Evolutionary conservation across 2,888 invertebrate species (phyloP), one percentile per base, ranked within the genome.

Genomic region (Drosophila ustulata): DNA sequence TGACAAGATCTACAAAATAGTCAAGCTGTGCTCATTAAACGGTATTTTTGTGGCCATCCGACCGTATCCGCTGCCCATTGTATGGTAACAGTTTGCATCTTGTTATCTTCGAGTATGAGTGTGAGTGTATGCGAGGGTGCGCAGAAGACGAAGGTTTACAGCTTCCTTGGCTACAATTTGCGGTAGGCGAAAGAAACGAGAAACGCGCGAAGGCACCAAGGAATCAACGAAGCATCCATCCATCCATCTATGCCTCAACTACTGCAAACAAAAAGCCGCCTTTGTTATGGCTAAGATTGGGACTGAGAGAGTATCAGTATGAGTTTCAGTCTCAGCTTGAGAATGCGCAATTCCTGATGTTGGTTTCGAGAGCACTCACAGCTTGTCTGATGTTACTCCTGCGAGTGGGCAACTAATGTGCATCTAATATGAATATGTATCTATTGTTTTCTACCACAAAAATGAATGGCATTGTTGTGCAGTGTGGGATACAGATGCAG

Each of bases 11-110:
- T 84, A 66, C 70, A 73, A 78, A 89, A 87, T 68, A 74, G 75
- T 82, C 90, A 90, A 88, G 91, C 90, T 91, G 91, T 84, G 90
- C 90, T 90, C 91, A 88, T 90, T 89, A 91, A 91, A 91, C 88
- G 90, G 89, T 88, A 90, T 90, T 90, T 90, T 86, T 89, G 88
- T 86, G 77, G 82, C 77, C 80, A 78, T 61, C 69, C 66, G 65
- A 52, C 46, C 62, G 53, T 39, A 61, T 57, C 58, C 71, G 49
- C 39, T 57, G 45, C 53, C 73, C 69, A 78, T 83, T 75, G 78
- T 79, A 84, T 88, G 80, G 6, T 88, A 65, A 78, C 66, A 78
- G 71, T 71, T 74, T 84, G 84, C 88, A 88, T 89, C 87, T 90
- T 84, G 86, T 88, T 89, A 86, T 80, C 83, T 70, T 63, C 66